Evolutionary conservation across 2,797 vertebrate species (phyloP).

Genomic region (Tarsius wallacei): DNA sequence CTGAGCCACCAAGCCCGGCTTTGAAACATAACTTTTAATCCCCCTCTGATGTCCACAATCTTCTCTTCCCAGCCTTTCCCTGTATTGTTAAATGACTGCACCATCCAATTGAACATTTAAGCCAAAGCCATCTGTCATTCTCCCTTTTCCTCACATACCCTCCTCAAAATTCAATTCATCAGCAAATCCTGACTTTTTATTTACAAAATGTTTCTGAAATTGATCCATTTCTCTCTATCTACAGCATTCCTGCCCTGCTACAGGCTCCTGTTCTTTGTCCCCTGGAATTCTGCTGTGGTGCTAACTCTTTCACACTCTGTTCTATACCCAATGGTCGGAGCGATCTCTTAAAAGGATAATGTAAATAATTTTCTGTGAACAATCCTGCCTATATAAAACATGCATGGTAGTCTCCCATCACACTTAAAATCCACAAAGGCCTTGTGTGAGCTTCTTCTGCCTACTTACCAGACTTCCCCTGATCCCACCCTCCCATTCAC

Average conservation of each 20-base stretch:
- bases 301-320: neutral
- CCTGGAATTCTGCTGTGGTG: neutral
- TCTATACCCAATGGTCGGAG: neutral
- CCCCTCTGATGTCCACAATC: neutral
- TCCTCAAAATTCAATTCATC: neutral
- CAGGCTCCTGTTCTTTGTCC: neutral
- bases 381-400: neutral
- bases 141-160: neutral
- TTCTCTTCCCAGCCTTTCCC: neutral
- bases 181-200: neutral
- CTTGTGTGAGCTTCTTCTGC: neutral
- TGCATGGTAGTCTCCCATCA: neutral
- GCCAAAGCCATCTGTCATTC: neutral
- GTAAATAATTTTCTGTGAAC: neutral
- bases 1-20: no score
- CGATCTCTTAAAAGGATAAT: neutral
- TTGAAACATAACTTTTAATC: neutral
- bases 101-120: neutral
- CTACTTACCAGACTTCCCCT: neutral
- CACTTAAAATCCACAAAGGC: neutral
- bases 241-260: neutral
- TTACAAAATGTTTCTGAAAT: conserved; percentile 11
- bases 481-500: no score
- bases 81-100: neutral
- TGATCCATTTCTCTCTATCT: neutral